These are phyloP conservation scores for Formica exsecta DNA, from an alignment of 1,140 invertebrate genomes.

Conservation along the genomic window DNA sequence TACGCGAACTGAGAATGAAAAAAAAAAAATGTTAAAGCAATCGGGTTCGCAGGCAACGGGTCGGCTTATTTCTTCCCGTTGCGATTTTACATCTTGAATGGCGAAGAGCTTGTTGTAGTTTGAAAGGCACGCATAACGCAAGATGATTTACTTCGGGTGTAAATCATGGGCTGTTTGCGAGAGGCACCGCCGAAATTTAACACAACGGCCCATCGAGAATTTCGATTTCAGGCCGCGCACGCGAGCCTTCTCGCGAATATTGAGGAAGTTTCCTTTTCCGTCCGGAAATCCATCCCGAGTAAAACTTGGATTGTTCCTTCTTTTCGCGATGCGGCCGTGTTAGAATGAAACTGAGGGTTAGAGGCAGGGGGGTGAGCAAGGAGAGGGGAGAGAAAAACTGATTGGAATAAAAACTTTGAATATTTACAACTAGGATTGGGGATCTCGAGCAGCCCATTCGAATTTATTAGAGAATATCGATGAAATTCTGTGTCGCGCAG, in stretches of 20 bases:
- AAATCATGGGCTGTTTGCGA: constrained; percentile 62
- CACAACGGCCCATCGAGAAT: constrained; percentile 54
- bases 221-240: constrained; percentile 60
- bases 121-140: constrained; percentile 49
- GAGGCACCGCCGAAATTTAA: constrained; percentile 47
- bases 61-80: constrained; percentile 14
- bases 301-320: constrained; percentile 71
- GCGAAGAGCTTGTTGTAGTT: constrained; percentile 29
- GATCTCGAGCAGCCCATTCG: constrained; percentile 64
- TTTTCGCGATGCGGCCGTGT: constrained; percentile 32
- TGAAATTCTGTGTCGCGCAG: constrained; percentile 66
- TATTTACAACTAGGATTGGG: constrained; percentile 72
- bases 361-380: background rate
- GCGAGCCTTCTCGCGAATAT: constrained; percentile 37
- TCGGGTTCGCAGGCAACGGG: background rate
- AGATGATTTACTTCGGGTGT: constrained; percentile 70
- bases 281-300: constrained; percentile 64
- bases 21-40: constrained; percentile 29
- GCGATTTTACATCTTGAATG: constrained; percentile 56
- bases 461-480: constrained; percentile 78
- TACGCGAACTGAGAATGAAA: constrained; percentile 13
- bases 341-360: constrained; percentile 27
- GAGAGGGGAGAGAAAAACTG: constrained; percentile 47
- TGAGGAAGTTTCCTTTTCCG: constrained; percentile 51
- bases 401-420: constrained; percentile 76